A percentile compares a stretch with the other conserved stretches of the same genome.
Evolutionary conservation across 2,888 invertebrate species (phyloP).

Genomic region (Hemaris fuciformis): DNA sequence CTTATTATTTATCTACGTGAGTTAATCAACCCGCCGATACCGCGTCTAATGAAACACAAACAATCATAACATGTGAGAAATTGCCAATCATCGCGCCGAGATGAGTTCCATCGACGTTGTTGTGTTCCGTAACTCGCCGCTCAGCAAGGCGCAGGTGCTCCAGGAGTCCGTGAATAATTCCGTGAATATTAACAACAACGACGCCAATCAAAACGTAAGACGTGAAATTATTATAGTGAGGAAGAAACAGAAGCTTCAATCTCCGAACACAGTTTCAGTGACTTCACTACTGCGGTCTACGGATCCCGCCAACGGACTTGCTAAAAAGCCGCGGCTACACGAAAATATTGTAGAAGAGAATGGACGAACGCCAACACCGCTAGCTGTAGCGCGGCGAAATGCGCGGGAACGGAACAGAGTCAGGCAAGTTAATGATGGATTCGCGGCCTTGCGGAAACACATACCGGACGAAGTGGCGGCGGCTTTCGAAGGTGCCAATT

Average conservation of each 20-base stretch:
- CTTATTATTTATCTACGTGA: conserved; percentile 46
- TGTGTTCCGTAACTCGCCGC: conserved; percentile 81
- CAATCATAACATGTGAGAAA: conserved; percentile 68
- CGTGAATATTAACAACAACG: conserved; percentile 77
- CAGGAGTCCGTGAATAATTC: conserved; percentile 84
- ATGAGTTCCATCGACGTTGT: conserved; percentile 83
- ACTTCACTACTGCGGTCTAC: conserved; percentile 67
- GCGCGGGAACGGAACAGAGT: conserved; percentile 96
- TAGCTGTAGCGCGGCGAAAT: conserved; percentile 93
- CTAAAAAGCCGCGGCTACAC: conserved; percentile 60
- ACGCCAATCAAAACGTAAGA: conserved; percentile 55
- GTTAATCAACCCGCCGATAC: conserved; percentile 36
- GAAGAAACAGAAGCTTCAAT: conserved; percentile 72
- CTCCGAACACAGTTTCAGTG: conserved; percentile 66
- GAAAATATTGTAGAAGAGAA: conserved; percentile 73
- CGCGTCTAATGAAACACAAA: conserved; percentile 55
- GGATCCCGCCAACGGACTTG: conserved; percentile 51
- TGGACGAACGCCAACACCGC: conserved; percentile 84
- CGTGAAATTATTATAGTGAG: conserved; percentile 80
- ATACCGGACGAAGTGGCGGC: conserved; percentile 91
- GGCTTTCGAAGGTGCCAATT: conserved; percentile 84
- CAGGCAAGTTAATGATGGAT: conserved; percentile 95
- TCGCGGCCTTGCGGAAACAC: conserved; percentile 92
- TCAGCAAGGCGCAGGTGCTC: conserved; percentile 83
- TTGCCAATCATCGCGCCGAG: conserved; percentile 55